phyloP scores from a whole-genome alignment of 2,113 vertebrate genomes.

The Erythrocercus mccallii region DNA sequence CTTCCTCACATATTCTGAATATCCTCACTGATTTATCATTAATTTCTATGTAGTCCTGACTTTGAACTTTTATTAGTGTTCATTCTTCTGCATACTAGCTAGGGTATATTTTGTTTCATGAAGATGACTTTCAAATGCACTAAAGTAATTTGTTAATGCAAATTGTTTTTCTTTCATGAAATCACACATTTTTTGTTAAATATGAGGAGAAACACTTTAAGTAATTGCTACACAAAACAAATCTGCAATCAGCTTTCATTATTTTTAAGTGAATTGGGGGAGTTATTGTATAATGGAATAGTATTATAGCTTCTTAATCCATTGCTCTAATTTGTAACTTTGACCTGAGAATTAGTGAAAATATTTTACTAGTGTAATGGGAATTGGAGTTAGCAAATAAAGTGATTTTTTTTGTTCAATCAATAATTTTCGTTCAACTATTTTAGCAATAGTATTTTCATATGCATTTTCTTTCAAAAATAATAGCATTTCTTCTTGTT shows the following conservation, averaged over 20 bases:
- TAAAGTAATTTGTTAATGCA: conserved; percentile 52
- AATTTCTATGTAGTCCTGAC: neutral
- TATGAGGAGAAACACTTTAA: neutral
- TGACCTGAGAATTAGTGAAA: neutral
- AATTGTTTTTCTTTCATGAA: conserved; percentile 53
- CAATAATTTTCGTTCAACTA: neutral
- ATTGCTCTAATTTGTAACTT: neutral
- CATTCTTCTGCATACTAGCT: conserved; percentile 21
- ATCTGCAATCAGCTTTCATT: conserved; percentile 8
- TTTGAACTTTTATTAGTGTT: conserved; percentile 20
- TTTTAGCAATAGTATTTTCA: neutral
- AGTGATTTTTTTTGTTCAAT: neutral
- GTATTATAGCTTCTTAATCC: conserved; percentile 3
- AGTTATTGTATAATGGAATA: conserved; percentile 5
- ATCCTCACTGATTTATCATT: conserved; percentile 25
- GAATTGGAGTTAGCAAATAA: neutral
- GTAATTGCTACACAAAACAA: conserved; percentile 17
- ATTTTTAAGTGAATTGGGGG: conserved; percentile 36
- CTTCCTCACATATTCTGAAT: conserved; percentile 35
- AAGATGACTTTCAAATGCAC: conserved; percentile 45
- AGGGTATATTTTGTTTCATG: conserved; percentile 50
- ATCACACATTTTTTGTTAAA: conserved; percentile 46
- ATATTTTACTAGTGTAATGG: neutral
- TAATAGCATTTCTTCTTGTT: neutral
- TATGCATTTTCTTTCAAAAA: neutral